These are phyloP conservation scores for Rhingia campestris DNA, from an alignment of 2,888 invertebrate genomes.

Conservation along the genomic window DNA sequence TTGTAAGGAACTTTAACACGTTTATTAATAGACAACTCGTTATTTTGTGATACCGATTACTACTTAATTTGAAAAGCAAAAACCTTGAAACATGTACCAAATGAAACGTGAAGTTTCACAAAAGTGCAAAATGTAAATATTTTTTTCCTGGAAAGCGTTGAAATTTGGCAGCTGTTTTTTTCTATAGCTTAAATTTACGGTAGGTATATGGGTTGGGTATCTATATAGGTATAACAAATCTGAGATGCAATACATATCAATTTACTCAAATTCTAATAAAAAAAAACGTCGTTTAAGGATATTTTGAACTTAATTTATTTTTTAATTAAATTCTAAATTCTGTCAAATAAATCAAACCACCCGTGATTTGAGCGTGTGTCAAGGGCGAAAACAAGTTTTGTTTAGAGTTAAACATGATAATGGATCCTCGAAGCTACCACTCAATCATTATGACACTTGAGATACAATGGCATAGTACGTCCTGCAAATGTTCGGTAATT, in stretches of 20 bases:
- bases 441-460: conserved; percentile 67
- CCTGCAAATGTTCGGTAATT: background rate
- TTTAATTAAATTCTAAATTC: background rate
- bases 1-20: too few relatives aligned
- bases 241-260: background rate
- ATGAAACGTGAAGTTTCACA: too few relatives aligned
- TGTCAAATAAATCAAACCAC: conserved; percentile 10
- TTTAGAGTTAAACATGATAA: background rate
- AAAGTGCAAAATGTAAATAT: too few relatives aligned
- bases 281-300: background rate
- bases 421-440: conserved; percentile 29
- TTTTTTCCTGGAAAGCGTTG: too few relatives aligned
- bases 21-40: too few relatives aligned
- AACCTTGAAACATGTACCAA: too few relatives aligned
- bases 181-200: too few relatives aligned
- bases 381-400: conserved; percentile 45
- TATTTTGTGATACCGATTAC: too few relatives aligned
- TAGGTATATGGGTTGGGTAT: too few relatives aligned
- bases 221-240: too few relatives aligned
- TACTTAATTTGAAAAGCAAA: too few relatives aligned
- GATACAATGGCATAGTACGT: conserved; percentile 41
- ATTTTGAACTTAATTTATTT: conserved; percentile 9
- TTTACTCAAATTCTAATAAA: background rate
- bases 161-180: too few relatives aligned
- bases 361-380: conserved; percentile 32